These are phyloP conservation scores for Scelioninae gen. 2 DNA, from an alignment of 2,888 invertebrate genomes.

Conservation along the genomic window DNA sequence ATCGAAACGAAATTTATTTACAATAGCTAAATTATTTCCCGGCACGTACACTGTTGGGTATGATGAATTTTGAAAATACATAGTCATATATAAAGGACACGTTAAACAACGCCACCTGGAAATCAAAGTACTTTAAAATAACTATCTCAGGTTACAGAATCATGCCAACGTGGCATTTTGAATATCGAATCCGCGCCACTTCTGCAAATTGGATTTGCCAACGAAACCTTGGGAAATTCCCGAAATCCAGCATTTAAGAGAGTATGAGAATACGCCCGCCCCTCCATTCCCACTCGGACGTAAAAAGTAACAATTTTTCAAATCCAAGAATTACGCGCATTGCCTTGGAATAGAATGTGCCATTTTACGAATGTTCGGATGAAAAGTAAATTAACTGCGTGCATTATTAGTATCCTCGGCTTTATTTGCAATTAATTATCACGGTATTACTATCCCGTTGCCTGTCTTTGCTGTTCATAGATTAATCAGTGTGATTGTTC, in stretches of 20 bases:
- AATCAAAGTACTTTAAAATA: no score
- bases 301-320: slow-evolving; percentile 27
- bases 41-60: no score
- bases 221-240: no score
- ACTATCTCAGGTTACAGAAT: no score
- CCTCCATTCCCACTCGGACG: slow-evolving; percentile 18
- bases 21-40: no score
- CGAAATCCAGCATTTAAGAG: slow-evolving; percentile 9
- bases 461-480: slow-evolving; percentile 56
- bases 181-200: no score
- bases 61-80: no score
- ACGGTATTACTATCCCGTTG: slow-evolving; percentile 56
- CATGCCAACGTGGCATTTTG: no score
- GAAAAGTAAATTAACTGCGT: slow-evolving; percentile 54
- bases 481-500: slow-evolving; percentile 60
- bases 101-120: no score
- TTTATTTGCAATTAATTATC: slow-evolving; percentile 60
- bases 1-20: no score
- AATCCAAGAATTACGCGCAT: slow-evolving; percentile 27
- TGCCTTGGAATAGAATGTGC: slow-evolving; percentile 54
- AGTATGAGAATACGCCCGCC: slow-evolving; percentile 13
- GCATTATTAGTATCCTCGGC: slow-evolving; percentile 55
- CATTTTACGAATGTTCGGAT: slow-evolving; percentile 55
- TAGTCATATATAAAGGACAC: no score
- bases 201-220: no score